Evolutionary conservation across 2,113 vertebrate genomes (phyloP).

Genomic region (Carassius auratus): DNA sequence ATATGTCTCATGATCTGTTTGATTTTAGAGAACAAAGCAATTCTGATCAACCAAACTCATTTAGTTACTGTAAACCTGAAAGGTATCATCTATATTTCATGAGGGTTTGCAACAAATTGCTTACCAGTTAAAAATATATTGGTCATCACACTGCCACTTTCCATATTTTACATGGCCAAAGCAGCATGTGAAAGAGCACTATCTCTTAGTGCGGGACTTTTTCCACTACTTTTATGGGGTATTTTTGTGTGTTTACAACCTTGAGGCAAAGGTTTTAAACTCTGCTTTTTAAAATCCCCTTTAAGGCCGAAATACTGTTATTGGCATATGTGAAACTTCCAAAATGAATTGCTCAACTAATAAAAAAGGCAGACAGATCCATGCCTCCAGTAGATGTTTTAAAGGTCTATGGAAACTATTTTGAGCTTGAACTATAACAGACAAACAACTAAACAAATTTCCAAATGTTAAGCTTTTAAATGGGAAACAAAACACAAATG

Average conservation of each 20-base stretch:
- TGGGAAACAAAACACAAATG: background rate
- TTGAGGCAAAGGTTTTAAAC: constrained; percentile 7
- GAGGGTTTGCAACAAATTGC: background rate
- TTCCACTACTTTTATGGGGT: background rate
- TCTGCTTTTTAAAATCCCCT: background rate
- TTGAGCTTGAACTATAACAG: no score
- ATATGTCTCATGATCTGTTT: constrained; percentile 16
- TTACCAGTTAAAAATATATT: background rate
- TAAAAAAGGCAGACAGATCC: constrained; percentile 11
- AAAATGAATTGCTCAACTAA: background rate
- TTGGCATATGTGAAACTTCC: background rate
- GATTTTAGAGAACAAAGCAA: background rate
- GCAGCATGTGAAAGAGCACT: background rate
- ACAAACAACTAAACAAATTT: background rate
- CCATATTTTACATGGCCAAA: background rate
- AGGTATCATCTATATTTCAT: background rate
- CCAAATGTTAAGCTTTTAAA: background rate
- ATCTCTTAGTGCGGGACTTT: background rate
- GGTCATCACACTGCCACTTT: constrained; percentile 23
- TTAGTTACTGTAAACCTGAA: background rate
- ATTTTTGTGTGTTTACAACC: background rate
- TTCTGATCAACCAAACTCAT: background rate
- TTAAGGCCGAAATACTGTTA: background rate
- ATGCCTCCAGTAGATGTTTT: background rate
- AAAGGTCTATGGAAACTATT: background rate